Evolutionary conservation across 2,797 vertebrate genomes (phyloP).

Genomic region (Chromis chromis): DNA sequence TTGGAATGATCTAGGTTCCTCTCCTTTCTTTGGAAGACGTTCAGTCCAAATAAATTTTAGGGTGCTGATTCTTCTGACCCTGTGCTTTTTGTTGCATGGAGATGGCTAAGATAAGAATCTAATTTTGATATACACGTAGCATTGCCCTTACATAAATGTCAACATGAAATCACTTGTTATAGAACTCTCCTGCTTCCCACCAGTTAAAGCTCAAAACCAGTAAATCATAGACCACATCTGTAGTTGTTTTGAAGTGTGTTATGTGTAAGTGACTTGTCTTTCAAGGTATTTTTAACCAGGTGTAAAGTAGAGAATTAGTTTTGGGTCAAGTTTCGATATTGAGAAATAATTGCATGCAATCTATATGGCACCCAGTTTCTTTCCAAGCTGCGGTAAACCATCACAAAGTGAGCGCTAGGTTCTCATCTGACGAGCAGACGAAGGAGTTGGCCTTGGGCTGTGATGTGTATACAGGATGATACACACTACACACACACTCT

Average conservation of each 20-base stretch:
- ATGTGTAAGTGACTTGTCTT: not conserved
- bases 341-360: conserved; percentile 66
- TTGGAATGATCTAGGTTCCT: not conserved
- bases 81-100: not conserved
- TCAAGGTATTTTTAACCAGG: conserved; percentile 29
- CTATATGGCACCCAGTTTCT: conserved; percentile 62
- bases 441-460: conserved; percentile 58
- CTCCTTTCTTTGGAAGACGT: not conserved
- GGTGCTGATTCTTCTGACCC: not conserved
- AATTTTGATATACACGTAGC: not conserved
- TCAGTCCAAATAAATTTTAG: not conserved
- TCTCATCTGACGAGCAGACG: conserved; percentile 63
- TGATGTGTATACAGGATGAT: conserved; percentile 48
- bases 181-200: too few species aligned
- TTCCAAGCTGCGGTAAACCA: conserved; percentile 41
- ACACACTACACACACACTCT: conserved; percentile 16
- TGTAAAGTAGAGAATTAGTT: conserved; percentile 49
- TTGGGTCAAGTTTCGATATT: conserved; percentile 62
- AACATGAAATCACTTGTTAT: not conserved
- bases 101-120: not conserved
- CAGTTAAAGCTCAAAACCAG: not conserved
- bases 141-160: not conserved
- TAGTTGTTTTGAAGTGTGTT: not conserved
- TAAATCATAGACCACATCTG: not conserved
- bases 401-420: conserved; percentile 51